These are phyloP conservation scores for Holacanthus passer DNA, from an alignment of 2,113 vertebrate genomes.

Conservation along the genomic window DNA sequence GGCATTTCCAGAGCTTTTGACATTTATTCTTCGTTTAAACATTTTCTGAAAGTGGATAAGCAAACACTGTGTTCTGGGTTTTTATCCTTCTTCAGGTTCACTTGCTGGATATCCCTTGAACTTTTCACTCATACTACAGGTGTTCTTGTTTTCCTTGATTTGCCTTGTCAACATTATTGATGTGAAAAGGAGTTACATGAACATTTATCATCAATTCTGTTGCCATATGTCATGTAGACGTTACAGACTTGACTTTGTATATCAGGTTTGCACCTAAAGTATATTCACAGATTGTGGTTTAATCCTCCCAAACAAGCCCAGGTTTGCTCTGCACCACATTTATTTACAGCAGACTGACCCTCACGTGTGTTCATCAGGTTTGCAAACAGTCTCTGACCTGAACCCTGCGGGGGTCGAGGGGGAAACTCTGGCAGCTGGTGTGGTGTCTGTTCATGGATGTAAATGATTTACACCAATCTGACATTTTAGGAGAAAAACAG, in stretches of 20 bases:
- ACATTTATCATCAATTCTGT: background rate
- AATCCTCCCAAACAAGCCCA: background rate
- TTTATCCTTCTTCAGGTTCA: background rate
- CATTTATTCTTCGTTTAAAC: background rate
- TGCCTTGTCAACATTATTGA: background rate
- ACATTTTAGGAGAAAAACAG: constrained; percentile 32
- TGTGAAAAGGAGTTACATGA: background rate
- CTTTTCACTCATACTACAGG: too few relatives aligned
- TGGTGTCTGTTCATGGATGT: background rate
- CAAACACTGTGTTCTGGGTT: background rate
- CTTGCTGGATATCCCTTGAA: too few relatives aligned
- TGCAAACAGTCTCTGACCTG: constrained; percentile 31
- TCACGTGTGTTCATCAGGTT: background rate
- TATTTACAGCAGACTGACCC: background rate
- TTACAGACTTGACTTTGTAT: too few relatives aligned
- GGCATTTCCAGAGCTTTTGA: background rate
- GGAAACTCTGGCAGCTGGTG: constrained; percentile 15
- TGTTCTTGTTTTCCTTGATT: background rate
- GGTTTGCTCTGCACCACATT: background rate
- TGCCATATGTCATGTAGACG: background rate
- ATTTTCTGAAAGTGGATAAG: background rate
- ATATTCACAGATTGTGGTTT: background rate
- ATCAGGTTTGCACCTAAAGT: too few relatives aligned
- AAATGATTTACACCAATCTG: constrained; percentile 62
- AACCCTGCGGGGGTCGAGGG: constrained; percentile 11